These are phyloP conservation scores for Ectemnius continuus DNA, from an alignment of 2,888 invertebrate genomes.

Conservation along the genomic window DNA sequence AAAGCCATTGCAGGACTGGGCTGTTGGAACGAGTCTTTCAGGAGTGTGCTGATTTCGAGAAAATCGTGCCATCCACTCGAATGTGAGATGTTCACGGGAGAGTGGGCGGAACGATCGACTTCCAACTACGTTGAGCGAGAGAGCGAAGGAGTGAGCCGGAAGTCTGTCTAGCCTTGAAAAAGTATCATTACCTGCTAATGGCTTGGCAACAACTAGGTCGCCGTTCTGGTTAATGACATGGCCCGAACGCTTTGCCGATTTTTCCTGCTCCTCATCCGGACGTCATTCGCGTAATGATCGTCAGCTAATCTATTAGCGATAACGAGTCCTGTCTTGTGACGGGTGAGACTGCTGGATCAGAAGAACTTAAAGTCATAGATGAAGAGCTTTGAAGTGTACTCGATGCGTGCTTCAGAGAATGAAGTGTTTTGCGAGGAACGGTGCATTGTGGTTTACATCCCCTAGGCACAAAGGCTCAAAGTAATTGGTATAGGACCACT, in stretches of 20 bases:
- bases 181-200: constrained; percentile 62
- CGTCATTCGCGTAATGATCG: background rate
- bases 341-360: too few species aligned
- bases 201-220: constrained; percentile 60
- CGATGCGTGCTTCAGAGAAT: too few species aligned
- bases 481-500: too few species aligned
- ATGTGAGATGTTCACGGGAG: constrained; percentile 31
- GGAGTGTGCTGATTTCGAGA: constrained; percentile 28
- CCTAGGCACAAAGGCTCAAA: too few species aligned
- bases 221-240: constrained; percentile 59
- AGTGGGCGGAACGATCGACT: constrained; percentile 51
- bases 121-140: constrained; percentile 26
- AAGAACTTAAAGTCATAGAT: too few species aligned
- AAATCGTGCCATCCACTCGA: constrained; percentile 26
- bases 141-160: background rate
- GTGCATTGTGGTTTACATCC: too few species aligned
- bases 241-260: constrained; percentile 47
- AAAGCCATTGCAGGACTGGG: background rate
- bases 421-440: too few species aligned
- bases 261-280: constrained; percentile 22
- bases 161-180: constrained; percentile 51
- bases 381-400: too few species aligned
- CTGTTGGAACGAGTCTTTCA: background rate
- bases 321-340: background rate
- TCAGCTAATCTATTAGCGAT: background rate